A percentile compares a stretch with the other conserved stretches of the same genome.
These are phyloP conservation scores for Notoglanidium macrostoma DNA, from an alignment of 2,797 vertebrate genomes.

Conservation along the genomic window DNA sequence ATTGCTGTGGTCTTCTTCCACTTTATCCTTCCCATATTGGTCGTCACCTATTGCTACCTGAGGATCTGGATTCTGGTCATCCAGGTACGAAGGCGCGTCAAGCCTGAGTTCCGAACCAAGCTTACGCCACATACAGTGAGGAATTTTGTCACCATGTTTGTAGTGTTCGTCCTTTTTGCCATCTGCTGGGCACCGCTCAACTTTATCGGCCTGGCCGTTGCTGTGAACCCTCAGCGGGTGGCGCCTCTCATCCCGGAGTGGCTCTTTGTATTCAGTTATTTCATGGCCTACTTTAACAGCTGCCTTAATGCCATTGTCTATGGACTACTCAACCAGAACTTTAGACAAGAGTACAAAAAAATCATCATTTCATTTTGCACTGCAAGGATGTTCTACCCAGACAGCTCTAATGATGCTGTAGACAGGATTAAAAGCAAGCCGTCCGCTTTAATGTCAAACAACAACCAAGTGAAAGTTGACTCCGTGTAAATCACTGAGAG, in stretches of 20 bases:
- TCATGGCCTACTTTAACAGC: constrained; percentile 87
- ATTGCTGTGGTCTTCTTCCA: constrained; percentile 85
- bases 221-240: constrained; percentile 71
- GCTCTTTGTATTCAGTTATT: constrained; percentile 84
- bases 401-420: constrained; percentile 76
- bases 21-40: constrained; percentile 80
- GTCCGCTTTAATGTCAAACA: constrained; percentile 76
- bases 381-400: constrained; percentile 74
- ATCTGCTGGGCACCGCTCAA: constrained; percentile 86
- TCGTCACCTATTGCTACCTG: constrained; percentile 86
- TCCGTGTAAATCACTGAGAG: constrained; percentile 70
- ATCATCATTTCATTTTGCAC: constrained; percentile 79
- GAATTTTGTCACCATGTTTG: constrained; percentile 86
- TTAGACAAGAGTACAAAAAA: constrained; percentile 82
- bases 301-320: constrained; percentile 87
- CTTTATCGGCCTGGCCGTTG: constrained; percentile 82
- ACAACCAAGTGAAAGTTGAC: constrained; percentile 79
- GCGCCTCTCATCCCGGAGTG: constrained; percentile 81
- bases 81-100: constrained; percentile 78
- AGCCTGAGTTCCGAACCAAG: constrained; percentile 74
- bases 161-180: constrained; percentile 84
- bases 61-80: constrained; percentile 84
- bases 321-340: constrained; percentile 84
- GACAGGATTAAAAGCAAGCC: constrained; percentile 79
- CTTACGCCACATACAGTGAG: constrained; percentile 81